phyloP scores from a whole-genome alignment of 2,888 invertebrate species.

The Eristalis tenax region DNA sequence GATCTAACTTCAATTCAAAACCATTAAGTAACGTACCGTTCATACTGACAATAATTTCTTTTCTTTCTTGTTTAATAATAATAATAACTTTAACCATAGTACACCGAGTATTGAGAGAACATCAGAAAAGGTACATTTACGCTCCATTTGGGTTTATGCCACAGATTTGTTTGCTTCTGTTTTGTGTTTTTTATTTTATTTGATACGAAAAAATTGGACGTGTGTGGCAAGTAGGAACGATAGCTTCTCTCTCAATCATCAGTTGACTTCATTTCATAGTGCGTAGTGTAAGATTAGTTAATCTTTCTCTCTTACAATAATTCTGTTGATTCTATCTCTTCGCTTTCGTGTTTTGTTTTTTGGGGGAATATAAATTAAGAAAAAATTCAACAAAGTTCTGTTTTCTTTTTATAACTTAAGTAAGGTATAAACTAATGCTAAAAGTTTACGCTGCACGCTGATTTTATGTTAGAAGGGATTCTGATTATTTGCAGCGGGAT shows the following conservation, averaged over 20 bases:
- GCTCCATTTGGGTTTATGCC: slow-evolving; percentile 61
- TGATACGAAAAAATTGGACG: slow-evolving; percentile 66
- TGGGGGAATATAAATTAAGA: slow-evolving; percentile 52
- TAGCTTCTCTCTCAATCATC: slow-evolving; percentile 19
- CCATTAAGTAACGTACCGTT: slow-evolving; percentile 80
- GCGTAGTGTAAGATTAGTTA: slow-evolving; percentile 48
- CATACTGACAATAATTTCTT: slow-evolving; percentile 69
- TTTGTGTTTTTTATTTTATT: slow-evolving; percentile 23
- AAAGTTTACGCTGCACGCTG: slow-evolving; percentile 82
- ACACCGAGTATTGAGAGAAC: slow-evolving; percentile 25
- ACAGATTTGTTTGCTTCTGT: slow-evolving; percentile 42
- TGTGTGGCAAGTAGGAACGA: slow-evolving; percentile 66
- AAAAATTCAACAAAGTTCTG: slow-evolving; percentile 45
- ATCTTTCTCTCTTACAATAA: neutral
- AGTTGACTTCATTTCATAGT: slow-evolving; percentile 54
- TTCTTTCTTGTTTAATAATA: slow-evolving; percentile 66
- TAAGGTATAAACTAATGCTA: slow-evolving; percentile 84
- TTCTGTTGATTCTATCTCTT: slow-evolving; percentile 19
- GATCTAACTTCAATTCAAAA: slow-evolving; percentile 47
- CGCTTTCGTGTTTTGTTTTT: neutral
- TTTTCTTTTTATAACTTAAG: slow-evolving; percentile 82
- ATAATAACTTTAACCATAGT: slow-evolving; percentile 68
- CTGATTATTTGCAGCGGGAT: slow-evolving; percentile 82
- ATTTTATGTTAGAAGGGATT: slow-evolving; percentile 85
- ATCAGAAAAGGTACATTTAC: slow-evolving; percentile 46